These are phyloP conservation scores for Leptinotarsa juncta DNA, from an alignment of 2,888 invertebrate species.

Conservation along the genomic window DNA sequence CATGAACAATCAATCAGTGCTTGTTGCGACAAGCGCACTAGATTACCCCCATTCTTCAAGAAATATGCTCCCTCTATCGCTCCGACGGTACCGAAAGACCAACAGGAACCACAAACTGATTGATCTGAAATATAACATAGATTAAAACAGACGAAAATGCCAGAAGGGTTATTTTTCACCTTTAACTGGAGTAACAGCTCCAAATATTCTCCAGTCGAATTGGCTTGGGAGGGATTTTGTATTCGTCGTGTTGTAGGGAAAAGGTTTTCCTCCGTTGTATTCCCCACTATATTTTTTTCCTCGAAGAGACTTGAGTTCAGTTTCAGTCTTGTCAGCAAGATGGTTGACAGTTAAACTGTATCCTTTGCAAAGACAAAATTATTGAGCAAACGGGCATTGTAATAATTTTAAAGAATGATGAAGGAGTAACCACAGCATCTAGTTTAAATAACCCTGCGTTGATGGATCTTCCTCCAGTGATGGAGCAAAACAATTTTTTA, in stretches of 20 bases:
- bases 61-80: constrained; percentile 93
- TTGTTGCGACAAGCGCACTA: constrained; percentile 90
- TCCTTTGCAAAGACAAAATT: constrained; percentile 63
- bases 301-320: constrained; percentile 80
- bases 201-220: constrained; percentile 91
- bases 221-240: constrained; percentile 76
- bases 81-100: constrained; percentile 96
- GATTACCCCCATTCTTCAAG: constrained; percentile 81
- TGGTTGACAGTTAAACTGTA: constrained; percentile 88
- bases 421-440: no score
- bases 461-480: no score
- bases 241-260: constrained; percentile 74
- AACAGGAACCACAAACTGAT: constrained; percentile 96
- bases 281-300: constrained; percentile 74
- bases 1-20: constrained; percentile 96
- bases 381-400: constrained; percentile 18
- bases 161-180: constrained; percentile 63
- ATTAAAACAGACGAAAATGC: background rate
- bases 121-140: constrained; percentile 76
- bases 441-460: no score
- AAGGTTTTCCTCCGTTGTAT: constrained; percentile 82
- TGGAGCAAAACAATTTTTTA: no score
- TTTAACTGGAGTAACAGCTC: constrained; percentile 95
- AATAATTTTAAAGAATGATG: no score
- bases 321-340: constrained; percentile 83